Conservation (phyloP, 92 coral and sea anemone genomes). For the Phenganax subtilis region DNA sequence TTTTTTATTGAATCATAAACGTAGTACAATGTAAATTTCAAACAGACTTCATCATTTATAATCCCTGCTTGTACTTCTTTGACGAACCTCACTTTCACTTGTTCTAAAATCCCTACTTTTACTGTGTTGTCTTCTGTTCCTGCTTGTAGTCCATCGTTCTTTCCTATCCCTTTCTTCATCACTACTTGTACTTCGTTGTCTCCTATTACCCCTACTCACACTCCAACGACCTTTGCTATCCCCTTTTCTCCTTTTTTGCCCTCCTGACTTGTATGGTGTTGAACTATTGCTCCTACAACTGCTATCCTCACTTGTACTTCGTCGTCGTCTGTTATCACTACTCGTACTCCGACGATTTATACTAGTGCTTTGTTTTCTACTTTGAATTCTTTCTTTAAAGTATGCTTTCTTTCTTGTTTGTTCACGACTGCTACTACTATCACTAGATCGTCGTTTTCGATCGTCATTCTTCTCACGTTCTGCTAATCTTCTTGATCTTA, state of each 20-base stretch:
- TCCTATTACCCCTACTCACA: not conserved
- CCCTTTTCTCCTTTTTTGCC: not conserved
- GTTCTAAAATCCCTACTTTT: not conserved
- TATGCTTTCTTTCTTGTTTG: not conserved
- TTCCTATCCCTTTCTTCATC: no score
- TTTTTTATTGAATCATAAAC: no score
- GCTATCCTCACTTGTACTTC: not conserved
- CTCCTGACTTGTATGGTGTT: not conserved
- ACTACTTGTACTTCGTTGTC: not conserved
- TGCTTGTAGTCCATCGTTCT: not conserved
- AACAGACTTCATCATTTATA: not conserved
- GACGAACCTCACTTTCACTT: not conserved
- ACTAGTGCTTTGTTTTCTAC: not conserved
- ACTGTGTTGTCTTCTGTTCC: slow-evolving; percentile 1
- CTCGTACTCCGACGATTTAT: not conserved
- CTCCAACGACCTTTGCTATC: not conserved
- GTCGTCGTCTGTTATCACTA: not conserved
- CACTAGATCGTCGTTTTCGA: not conserved
- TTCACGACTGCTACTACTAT: not conserved
- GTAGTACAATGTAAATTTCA: no score
- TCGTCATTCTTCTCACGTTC: not conserved
- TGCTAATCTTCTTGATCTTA: not conserved
- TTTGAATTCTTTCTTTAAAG: not conserved
- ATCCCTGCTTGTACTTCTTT: not conserved
- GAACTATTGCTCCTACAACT: slow-evolving; percentile 4